phyloP scores from a whole-genome alignment of 2,797 vertebrate species.

The Adelosebastes latens region DNA sequence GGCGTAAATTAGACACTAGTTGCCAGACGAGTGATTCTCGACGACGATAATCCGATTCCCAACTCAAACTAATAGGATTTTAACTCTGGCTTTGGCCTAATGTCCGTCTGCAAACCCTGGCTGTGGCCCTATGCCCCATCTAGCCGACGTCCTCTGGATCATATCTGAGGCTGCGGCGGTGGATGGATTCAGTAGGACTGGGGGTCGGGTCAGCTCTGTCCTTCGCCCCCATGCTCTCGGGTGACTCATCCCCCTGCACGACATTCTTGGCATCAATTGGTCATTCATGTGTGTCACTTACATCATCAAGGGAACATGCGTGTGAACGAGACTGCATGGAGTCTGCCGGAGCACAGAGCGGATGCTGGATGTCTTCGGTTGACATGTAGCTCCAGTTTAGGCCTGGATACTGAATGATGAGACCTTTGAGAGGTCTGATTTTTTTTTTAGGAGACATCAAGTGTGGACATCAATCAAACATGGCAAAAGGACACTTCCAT shows the following conservation, averaged over 20 bases:
- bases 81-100: conserved; percentile 89
- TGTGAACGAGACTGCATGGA: conserved; percentile 50
- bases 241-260: conserved; percentile 42
- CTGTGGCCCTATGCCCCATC: conserved; percentile 80
- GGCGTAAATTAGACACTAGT: conserved; percentile 91
- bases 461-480: conserved; percentile 7
- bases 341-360: conserved; percentile 36
- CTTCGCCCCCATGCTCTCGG: conserved; percentile 7
- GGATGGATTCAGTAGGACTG: conserved; percentile 36
- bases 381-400: background rate
- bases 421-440: background rate
- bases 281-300: conserved; percentile 71
- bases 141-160: conserved; percentile 79
- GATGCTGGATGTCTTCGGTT: conserved; percentile 35
- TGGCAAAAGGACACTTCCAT: conserved; percentile 2
- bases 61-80: conserved; percentile 93
- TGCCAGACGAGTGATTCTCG: conserved; percentile 91
- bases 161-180: conserved; percentile 56
- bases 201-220: conserved; percentile 42
- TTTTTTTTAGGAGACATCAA: background rate
- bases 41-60: conserved; percentile 89
- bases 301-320: conserved; percentile 60
- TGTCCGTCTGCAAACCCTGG: conserved; percentile 89
- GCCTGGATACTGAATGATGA: conserved; percentile 7
- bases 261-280: conserved; percentile 65